phyloP scores from a whole-genome alignment of 2,888 invertebrate genomes.

The Tribolium freemani region DNA sequence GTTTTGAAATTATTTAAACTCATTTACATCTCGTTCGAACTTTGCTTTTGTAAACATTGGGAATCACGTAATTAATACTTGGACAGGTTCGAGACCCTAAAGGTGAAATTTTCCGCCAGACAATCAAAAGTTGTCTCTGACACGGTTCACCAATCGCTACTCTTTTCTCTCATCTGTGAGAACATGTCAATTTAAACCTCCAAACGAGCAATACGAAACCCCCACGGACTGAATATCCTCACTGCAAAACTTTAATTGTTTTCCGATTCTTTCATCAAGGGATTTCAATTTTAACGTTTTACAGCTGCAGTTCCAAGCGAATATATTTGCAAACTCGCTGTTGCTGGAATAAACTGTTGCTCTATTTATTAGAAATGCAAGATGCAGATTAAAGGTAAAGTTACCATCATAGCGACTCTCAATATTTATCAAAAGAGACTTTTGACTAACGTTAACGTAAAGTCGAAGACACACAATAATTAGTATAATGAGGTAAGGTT shows the following conservation, averaged over 20 bases:
- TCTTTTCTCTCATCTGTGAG: conserved; percentile 10
- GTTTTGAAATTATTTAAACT: conserved; percentile 15
- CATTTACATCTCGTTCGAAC: not conserved
- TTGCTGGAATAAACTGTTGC: not conserved
- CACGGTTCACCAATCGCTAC: conserved; percentile 17
- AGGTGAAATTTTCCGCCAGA: not conserved
- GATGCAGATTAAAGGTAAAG: not conserved
- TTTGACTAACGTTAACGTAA: not conserved
- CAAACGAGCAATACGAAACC: conserved; percentile 27
- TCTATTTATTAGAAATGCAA: too few relatives aligned
- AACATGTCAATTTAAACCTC: conserved; percentile 31
- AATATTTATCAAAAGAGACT: not conserved
- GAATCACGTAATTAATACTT: not conserved
- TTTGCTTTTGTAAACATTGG: not conserved
- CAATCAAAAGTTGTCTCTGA: conserved; percentile 16
- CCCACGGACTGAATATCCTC: conserved; percentile 28
- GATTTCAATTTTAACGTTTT: not conserved
- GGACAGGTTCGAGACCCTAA: not conserved
- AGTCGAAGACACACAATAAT: too few relatives aligned
- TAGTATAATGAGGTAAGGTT: too few relatives aligned
- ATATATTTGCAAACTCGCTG: not conserved
- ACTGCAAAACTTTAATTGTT: conserved; percentile 40
- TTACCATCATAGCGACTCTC: not conserved
- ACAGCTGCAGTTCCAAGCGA: not conserved
- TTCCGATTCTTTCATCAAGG: conserved; percentile 28